phyloP scores from a whole-genome alignment of 2,113 vertebrate species.

The Turdus rufiventris region DNA sequence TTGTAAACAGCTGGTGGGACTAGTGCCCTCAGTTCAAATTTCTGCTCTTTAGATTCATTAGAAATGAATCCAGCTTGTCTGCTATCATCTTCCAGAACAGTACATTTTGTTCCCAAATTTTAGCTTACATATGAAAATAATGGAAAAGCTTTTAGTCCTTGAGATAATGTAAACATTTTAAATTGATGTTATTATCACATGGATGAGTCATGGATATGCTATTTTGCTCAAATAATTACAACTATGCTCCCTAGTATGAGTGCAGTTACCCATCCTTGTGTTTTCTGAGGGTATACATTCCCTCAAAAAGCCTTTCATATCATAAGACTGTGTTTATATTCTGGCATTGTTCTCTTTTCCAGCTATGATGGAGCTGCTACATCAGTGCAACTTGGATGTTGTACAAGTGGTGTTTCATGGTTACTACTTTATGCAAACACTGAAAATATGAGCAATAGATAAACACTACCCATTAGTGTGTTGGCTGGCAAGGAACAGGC shows the following conservation, averaged over 20 bases:
- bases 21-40: not conserved
- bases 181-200: not conserved
- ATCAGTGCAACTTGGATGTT: not conserved
- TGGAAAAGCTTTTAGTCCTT: not conserved
- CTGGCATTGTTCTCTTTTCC: not conserved
- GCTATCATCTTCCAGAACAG: not conserved
- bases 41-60: not conserved
- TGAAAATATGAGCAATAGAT: not conserved
- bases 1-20: not conserved
- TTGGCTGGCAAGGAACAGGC: not conserved
- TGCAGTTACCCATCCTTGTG: not conserved
- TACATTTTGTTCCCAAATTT: not conserved
- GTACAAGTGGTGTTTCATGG: not conserved
- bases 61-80: not conserved
- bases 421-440: not conserved
- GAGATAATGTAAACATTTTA: not conserved
- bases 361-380: not conserved
- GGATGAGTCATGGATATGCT: not conserved
- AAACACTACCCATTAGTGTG: accelerated
- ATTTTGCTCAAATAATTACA: not conserved
- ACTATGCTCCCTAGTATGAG: not conserved
- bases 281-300: not conserved
- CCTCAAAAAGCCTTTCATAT: not conserved
- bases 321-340: not conserved
- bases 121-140: not conserved